phyloP scores from a whole-genome alignment of 1,140 invertebrate genomes.

The Antheraea pernyi region DNA sequence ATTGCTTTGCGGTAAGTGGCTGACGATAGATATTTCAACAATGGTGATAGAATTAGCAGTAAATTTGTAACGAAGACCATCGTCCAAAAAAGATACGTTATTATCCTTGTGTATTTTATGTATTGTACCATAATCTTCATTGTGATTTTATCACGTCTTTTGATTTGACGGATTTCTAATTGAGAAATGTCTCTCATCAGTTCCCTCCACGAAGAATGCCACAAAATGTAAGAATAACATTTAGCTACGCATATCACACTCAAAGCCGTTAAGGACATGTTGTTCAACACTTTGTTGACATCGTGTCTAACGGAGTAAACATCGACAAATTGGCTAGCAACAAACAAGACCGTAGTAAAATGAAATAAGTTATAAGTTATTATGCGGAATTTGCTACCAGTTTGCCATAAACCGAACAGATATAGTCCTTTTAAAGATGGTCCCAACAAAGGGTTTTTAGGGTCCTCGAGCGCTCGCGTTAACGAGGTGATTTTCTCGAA shows the following conservation, averaged over 20 bases:
- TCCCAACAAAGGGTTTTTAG: slow-evolving; percentile 49
- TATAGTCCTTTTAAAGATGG: slow-evolving; percentile 53
- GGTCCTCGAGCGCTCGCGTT: slow-evolving; percentile 38
- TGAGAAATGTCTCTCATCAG: slow-evolving; percentile 26
- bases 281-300: slow-evolving; percentile 44
- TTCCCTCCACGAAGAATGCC: slow-evolving; percentile 19
- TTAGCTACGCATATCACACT: slow-evolving; percentile 41
- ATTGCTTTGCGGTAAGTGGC: slow-evolving; percentile 38
- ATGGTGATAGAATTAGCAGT: slow-evolving; percentile 36
- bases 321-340: slow-evolving; percentile 44
- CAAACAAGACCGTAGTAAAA: slow-evolving; percentile 37
- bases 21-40: slow-evolving; percentile 38
- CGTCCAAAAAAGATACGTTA: slow-evolving; percentile 49
- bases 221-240: slow-evolving; percentile 28
- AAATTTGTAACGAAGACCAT: slow-evolving; percentile 40
- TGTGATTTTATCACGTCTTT: slow-evolving; percentile 23
- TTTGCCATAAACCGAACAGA: slow-evolving; percentile 51
- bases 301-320: slow-evolving; percentile 46
- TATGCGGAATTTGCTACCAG: slow-evolving; percentile 29
- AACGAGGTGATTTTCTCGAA: slow-evolving; percentile 24
- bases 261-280: slow-evolving; percentile 44
- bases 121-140: slow-evolving; percentile 36
- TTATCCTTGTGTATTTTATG: slow-evolving; percentile 40
- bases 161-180: slow-evolving; percentile 31
- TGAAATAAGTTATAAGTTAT: slow-evolving; percentile 36